Evolutionary conservation across 2,113 vertebrate species (phyloP), one percentile per base, ranked within the genome.

Genomic region (Dipodomys spectabilis): DNA sequence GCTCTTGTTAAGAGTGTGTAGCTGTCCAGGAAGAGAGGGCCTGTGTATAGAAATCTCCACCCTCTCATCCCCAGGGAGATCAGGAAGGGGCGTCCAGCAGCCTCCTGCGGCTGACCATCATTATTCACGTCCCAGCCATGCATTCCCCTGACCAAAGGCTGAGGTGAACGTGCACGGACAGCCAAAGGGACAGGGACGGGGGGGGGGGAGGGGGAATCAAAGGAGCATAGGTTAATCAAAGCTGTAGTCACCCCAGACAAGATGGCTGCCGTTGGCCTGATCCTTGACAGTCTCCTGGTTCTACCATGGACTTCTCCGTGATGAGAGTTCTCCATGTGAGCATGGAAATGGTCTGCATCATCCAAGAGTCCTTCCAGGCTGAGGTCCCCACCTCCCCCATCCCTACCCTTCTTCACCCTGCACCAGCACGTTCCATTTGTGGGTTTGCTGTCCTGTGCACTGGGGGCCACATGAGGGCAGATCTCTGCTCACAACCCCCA

Each of bases 391-490:
- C 2, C 57, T 30, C n/a, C 0, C 1, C 7, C 5, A 15, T 8
- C 3, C n/a, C 13, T 4, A 1, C 5, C 25, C 57, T 5, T 20
- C 15, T 35, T n/a, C 32, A 2, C 28, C 15, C 35, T 27, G n/a
- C 12, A 7, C 7, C 0, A 0, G 53, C 30, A 64, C 39, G 23
- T 80, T 19, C 35, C 6, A 0, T 27, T 11, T 39, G 35, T 22
- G 0, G 35, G n/a, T 69, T 19, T 49, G 19, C 7, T 5, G 4
- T 6, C 60, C 62, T 0, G 2, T 0, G 11, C 13, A 2, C 18
- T 10, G 62, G 35, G 67, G 65, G 18, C 6, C 64, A 23, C 25
- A 1, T 5, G 3, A 45, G 74, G 72, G 20, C 65, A 35, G 25
- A 92, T 27, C 72, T 71, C 89, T n/a, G 44, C 39, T 77, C 15